Evolutionary conservation across 2,888 invertebrate species (phyloP).

Genomic region (Ypsolopha scabrella): DNA sequence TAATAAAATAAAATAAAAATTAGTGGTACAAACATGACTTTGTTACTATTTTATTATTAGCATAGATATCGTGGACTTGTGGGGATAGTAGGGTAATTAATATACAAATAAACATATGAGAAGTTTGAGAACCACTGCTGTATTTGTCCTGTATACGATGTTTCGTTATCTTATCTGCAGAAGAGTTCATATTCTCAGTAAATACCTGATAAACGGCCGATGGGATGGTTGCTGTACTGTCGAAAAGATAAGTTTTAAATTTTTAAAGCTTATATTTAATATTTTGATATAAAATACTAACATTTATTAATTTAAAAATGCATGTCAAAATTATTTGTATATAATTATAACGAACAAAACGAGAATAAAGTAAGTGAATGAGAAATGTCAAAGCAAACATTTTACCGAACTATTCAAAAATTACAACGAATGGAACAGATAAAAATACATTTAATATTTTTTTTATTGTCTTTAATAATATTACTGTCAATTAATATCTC

Average conservation of each 20-base stretch:
- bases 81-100: no score
- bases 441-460: no score
- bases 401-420: no score
- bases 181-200: constrained; percentile 46
- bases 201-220: constrained; percentile 46
- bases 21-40: no score
- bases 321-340: constrained; percentile 8
- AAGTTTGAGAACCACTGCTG: not conserved
- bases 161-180: constrained; percentile 24
- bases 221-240: constrained; percentile 16
- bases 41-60: no score
- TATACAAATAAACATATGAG: not conserved
- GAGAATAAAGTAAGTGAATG: constrained; percentile 1
- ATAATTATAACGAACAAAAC: constrained; percentile 2
- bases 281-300: not conserved
- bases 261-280: constrained; percentile 4
- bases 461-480: no score
- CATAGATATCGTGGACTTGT: no score
- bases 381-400: no score
- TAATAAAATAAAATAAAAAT: no score
- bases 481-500: no score
- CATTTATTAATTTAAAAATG: not conserved
- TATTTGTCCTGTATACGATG: not conserved
- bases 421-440: no score
- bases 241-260: constrained; percentile 12